phyloP scores from a whole-genome alignment of 2,888 invertebrate genomes.

The Lissocephala sabroskyi region DNA sequence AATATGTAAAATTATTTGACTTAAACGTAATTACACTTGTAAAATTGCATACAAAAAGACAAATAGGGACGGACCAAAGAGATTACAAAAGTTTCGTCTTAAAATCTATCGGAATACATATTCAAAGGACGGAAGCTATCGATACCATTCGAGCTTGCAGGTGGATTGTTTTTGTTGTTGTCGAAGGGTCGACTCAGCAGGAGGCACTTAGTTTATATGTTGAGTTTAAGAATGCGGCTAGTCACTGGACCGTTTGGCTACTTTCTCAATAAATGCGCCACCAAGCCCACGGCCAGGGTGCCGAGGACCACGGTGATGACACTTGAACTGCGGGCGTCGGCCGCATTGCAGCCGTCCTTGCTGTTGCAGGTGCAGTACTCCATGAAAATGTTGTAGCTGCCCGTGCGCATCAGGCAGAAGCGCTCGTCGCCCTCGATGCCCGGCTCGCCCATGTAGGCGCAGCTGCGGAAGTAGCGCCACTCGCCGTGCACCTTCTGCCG shows the following conservation, averaged over 20 bases:
- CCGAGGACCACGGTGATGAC: slow-evolving; percentile 17
- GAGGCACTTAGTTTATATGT: slow-evolving; percentile 8
- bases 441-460: slow-evolving; percentile 92
- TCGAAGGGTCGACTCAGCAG: too few species aligned
- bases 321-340: slow-evolving; percentile 71
- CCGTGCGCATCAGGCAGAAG: slow-evolving; percentile 91
- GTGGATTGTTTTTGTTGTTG: too few species aligned
- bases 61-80: slow-evolving; percentile 7
- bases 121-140: slow-evolving; percentile 33
- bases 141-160: slow-evolving; percentile 22
- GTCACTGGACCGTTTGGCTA: too few species aligned
- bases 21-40: slow-evolving; percentile 17
- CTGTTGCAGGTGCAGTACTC: slow-evolving; percentile 95
- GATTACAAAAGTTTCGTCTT: slow-evolving; percentile 25
- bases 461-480: slow-evolving; percentile 90
- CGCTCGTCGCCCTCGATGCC: slow-evolving; percentile 92
- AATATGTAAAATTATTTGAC: slow-evolving; percentile 36
- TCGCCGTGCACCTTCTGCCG: slow-evolving; percentile 92
- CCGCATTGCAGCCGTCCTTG: slow-evolving; percentile 91
- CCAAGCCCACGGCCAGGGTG: slow-evolving; percentile 31
- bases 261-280: slow-evolving; percentile 33
- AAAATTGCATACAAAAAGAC: slow-evolving; percentile 19
- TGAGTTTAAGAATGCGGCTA: too few species aligned
- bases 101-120: slow-evolving; percentile 4
- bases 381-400: slow-evolving; percentile 93